phyloP scores from a whole-genome alignment of 2,888 invertebrate species.

The Acanthosepion pharaonis region DNA sequence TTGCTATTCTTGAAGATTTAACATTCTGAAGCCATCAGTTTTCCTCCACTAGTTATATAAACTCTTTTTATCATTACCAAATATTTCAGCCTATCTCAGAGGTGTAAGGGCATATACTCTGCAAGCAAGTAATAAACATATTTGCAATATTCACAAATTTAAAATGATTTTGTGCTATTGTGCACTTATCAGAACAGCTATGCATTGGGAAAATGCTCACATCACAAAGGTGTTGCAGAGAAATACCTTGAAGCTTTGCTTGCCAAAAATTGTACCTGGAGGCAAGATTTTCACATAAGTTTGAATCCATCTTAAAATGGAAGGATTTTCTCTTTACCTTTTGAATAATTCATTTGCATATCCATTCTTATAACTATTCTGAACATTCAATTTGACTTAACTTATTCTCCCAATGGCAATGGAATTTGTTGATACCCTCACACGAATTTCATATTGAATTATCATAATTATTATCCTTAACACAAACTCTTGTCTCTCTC shows the following conservation, averaged over 20 bases:
- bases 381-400: not conserved
- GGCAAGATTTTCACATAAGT: not conserved
- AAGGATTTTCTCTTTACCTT: not conserved
- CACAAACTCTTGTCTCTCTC: not conserved
- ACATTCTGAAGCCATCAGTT: too few species aligned
- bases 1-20: too few species aligned
- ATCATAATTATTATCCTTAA: not conserved
- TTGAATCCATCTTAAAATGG: slow-evolving; percentile 33
- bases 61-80: too few species aligned
- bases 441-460: not conserved
- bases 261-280: not conserved
- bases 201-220: not conserved
- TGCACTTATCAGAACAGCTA: not conserved
- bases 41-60: too few species aligned
- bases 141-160: not conserved
- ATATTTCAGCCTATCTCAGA: too few species aligned
- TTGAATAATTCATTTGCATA: slow-evolving; percentile 21
- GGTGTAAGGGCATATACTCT: too few species aligned
- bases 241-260: not conserved
- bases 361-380: not conserved
- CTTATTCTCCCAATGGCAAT: not conserved
- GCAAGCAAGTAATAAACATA: too few species aligned
- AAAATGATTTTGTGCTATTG: not conserved
- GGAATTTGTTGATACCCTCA: not conserved
- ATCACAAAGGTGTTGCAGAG: not conserved